Conservation (phyloP, 2,113 vertebrate species). For the Varanus salvator region DNA sequence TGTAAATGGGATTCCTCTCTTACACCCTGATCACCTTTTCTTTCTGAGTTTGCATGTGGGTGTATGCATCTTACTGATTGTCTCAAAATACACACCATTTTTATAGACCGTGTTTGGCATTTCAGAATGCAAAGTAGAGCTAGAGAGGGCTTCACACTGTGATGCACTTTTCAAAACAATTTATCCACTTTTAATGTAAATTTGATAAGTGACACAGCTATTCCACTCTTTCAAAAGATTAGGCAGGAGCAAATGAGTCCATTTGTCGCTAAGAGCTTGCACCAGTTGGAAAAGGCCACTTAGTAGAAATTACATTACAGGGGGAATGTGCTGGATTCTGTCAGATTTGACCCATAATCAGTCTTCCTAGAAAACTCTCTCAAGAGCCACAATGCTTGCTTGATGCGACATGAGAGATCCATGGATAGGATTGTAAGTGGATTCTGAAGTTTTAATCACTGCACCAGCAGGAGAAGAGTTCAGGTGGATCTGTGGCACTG, state of each 20-base stretch:
- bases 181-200: slow-evolving; percentile 71
- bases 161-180: slow-evolving; percentile 71
- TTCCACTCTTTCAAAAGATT: slow-evolving; percentile 52
- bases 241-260: slow-evolving; percentile 63
- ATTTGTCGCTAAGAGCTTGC: slow-evolving; percentile 55
- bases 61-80: slow-evolving; percentile 46
- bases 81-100: slow-evolving; percentile 46
- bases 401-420: not conserved
- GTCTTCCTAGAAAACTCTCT: slow-evolving; percentile 2
- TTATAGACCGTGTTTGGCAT: slow-evolving; percentile 41
- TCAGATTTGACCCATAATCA: slow-evolving; percentile 4
- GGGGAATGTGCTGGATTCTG: not conserved
- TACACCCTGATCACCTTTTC: not conserved
- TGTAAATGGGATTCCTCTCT: slow-evolving; percentile 1
- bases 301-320: slow-evolving; percentile 23
- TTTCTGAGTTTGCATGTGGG: slow-evolving; percentile 37
- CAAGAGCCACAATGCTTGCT: not conserved
- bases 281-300: slow-evolving; percentile 54
- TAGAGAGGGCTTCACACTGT: slow-evolving; percentile 56
- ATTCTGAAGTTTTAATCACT: not conserved
- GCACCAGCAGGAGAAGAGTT: not conserved
- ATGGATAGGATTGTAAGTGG: not conserved
- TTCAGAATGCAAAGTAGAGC: slow-evolving; percentile 60
- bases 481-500: not conserved
- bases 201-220: slow-evolving; percentile 59